These are phyloP conservation scores for Serripes groenlandicus DNA, from an alignment of 2,888 invertebrate genomes.

Conservation along the genomic window DNA sequence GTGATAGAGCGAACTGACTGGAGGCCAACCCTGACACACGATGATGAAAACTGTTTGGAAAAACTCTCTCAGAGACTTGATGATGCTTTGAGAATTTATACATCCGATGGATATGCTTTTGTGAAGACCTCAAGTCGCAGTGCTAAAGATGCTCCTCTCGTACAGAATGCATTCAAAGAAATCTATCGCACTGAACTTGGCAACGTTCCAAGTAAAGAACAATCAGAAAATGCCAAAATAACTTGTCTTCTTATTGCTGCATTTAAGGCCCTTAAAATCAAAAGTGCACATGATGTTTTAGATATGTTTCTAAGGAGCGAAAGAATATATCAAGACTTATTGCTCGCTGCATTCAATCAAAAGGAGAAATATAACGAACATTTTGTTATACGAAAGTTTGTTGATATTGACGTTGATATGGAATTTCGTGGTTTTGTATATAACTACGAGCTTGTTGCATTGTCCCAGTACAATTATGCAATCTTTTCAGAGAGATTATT, in stretches of 20 bases:
- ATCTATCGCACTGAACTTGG: constrained; percentile 68
- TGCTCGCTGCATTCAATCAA: constrained; percentile 75
- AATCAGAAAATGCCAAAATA: constrained; percentile 76
- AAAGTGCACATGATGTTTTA: constrained; percentile 71
- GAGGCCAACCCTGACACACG: constrained; percentile 49
- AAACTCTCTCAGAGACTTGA: constrained; percentile 64
- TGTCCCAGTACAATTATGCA: constrained; percentile 81
- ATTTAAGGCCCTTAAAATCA: constrained; percentile 74
- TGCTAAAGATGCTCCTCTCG: constrained; percentile 80
- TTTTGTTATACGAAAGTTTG: constrained; percentile 78
- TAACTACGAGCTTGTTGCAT: constrained; percentile 68
- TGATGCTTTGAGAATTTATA: constrained; percentile 64
- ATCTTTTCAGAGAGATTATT: constrained; percentile 74
- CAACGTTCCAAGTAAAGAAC: constrained; percentile 43
- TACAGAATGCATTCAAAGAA: constrained; percentile 70
- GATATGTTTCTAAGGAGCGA: constrained; percentile 80
- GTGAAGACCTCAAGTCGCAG: constrained; percentile 81
- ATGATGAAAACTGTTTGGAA: constrained; percentile 60
- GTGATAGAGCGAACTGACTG: constrained; percentile 59
- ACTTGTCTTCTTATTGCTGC: constrained; percentile 76
- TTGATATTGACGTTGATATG: constrained; percentile 80
- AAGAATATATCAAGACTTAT: constrained; percentile 79
- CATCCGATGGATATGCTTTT: constrained; percentile 72
- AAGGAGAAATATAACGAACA: constrained; percentile 75
- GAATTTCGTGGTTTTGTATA: constrained; percentile 81